These are phyloP conservation scores for Macrophya alboannulata DNA, from an alignment of 2,888 invertebrate species.

Conservation along the genomic window DNA sequence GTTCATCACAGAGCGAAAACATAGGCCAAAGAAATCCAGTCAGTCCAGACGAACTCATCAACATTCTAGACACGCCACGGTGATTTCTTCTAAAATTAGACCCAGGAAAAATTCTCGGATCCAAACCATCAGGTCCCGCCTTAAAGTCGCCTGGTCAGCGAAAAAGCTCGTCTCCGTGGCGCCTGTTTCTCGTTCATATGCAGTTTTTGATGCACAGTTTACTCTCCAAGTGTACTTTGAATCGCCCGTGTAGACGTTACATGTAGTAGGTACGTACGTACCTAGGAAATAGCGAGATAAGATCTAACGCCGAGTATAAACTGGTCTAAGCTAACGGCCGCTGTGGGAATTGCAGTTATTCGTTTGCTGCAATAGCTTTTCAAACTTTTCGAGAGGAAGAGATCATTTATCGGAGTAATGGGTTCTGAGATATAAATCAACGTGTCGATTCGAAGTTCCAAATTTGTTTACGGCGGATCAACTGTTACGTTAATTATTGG, in stretches of 20 bases:
- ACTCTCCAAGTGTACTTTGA: neutral
- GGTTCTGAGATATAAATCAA: neutral
- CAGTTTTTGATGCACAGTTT: slow-evolving; percentile 16
- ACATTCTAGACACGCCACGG: slow-evolving; percentile 29
- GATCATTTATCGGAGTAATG: neutral
- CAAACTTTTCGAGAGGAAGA: neutral
- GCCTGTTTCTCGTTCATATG: slow-evolving; percentile 11
- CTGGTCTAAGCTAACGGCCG: slow-evolving; percentile 29
- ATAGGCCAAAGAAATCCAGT: slow-evolving; percentile 2
- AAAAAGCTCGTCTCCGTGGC: slow-evolving; percentile 35
- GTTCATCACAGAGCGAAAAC: neutral
- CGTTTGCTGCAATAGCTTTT: slow-evolving; percentile 10
- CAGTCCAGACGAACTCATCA: slow-evolving; percentile 35
- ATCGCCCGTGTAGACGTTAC: neutral
- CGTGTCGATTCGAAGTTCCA: neutral
- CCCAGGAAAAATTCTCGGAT: slow-evolving; percentile 13
- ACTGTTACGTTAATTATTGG: neutral
- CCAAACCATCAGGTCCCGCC: neutral
- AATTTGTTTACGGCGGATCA: neutral
- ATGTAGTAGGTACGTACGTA: neutral
- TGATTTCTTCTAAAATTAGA: slow-evolving; percentile 39
- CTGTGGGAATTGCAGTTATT: slow-evolving; percentile 29
- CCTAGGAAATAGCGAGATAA: slow-evolving; percentile 29
- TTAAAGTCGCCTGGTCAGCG: neutral
- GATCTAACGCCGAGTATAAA: slow-evolving; percentile 19